Conservation (phyloP, 2,888 invertebrate species). For the Plagodis pulveraria region DNA sequence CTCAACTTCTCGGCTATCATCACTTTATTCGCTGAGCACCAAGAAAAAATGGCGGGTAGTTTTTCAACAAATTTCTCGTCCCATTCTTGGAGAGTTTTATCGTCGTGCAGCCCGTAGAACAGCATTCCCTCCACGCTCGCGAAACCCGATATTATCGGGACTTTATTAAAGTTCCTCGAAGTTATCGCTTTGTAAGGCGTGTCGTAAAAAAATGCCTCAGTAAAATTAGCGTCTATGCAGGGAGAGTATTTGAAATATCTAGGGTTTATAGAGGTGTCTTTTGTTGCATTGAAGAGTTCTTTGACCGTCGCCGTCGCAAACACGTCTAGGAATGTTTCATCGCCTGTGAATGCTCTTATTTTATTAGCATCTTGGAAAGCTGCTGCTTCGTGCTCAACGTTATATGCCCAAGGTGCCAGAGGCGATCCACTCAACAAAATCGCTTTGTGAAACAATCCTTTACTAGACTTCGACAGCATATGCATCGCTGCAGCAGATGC, state of each 20-base stretch:
- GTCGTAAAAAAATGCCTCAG: conserved; percentile 67
- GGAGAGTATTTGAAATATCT: conserved; percentile 73
- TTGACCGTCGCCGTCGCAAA: conserved; percentile 53
- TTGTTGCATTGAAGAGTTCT: conserved; percentile 56
- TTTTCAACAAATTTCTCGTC: conserved; percentile 61
- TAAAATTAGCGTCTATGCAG: conserved; percentile 62
- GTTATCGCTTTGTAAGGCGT: conserved; percentile 66
- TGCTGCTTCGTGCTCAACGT: conserved; percentile 54
- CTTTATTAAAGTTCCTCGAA: conserved; percentile 65
- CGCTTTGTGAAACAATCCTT: conserved; percentile 71
- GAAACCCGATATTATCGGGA: conserved; percentile 68
- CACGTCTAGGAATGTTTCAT: conserved; percentile 54
- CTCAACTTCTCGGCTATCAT: conserved; percentile 58
- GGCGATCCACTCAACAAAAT: conserved; percentile 71
- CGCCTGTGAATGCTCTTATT: conserved; percentile 47
- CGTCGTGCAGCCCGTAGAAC: conserved; percentile 65
- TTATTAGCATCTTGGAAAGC: conserved; percentile 64
- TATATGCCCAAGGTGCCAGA: conserved; percentile 71
- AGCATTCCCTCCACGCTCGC: conserved; percentile 66
- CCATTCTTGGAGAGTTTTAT: conserved; percentile 54
- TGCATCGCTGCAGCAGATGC: conserved; percentile 70
- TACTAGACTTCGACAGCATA: conserved; percentile 61
- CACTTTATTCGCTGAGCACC: conserved; percentile 56
- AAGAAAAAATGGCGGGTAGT: conserved; percentile 69
- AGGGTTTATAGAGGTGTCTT: conserved; percentile 61